phyloP scores from a whole-genome alignment of 2,888 invertebrate species.

The Apamea anceps region DNA sequence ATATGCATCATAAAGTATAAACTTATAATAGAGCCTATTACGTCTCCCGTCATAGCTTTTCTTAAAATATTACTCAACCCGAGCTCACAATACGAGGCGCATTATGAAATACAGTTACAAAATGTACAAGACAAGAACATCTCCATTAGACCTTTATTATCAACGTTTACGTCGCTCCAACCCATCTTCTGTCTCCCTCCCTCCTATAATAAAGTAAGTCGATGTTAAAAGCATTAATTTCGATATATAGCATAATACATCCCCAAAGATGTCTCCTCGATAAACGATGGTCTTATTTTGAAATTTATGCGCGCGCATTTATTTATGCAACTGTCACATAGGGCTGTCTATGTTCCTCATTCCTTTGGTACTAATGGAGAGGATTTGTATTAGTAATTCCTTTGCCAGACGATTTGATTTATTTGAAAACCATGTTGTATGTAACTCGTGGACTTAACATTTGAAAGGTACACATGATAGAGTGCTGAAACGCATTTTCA shows the following conservation, averaged over 20 bases:
- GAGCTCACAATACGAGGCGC: slow-evolving; percentile 4
- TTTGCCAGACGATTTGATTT: slow-evolving; percentile 48
- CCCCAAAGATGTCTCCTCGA: slow-evolving; percentile 64
- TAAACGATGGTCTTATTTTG: slow-evolving; percentile 80
- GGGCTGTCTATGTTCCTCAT: slow-evolving; percentile 64
- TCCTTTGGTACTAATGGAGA: slow-evolving; percentile 52
- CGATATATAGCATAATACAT: slow-evolving; percentile 56
- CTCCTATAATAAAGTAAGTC: slow-evolving; percentile 38
- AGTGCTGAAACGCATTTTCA: slow-evolving; percentile 24
- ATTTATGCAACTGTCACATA: slow-evolving; percentile 71
- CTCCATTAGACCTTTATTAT: slow-evolving; percentile 72
- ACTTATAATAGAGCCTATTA: slow-evolving; percentile 24
- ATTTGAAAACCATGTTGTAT: slow-evolving; percentile 39
- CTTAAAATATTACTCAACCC: slow-evolving; percentile 42
- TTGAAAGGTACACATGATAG: slow-evolving; percentile 33
- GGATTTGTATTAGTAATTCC: slow-evolving; percentile 51
- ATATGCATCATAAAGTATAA: slow-evolving; percentile 31
- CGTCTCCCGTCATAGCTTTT: slow-evolving; percentile 18
- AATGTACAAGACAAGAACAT: slow-evolving; percentile 69
- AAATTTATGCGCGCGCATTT: slow-evolving; percentile 80
- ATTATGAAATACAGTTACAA: slow-evolving; percentile 58
- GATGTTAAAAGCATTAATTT: slow-evolving; percentile 52
- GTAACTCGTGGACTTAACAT: slow-evolving; percentile 39
- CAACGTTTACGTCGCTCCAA: slow-evolving; percentile 50
- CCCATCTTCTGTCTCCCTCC: slow-evolving; percentile 40